Evolutionary conservation across 2,113 vertebrate genomes (phyloP), one percentile per base, ranked within the genome.

Genomic region (Actenoides lindsayi): DNA sequence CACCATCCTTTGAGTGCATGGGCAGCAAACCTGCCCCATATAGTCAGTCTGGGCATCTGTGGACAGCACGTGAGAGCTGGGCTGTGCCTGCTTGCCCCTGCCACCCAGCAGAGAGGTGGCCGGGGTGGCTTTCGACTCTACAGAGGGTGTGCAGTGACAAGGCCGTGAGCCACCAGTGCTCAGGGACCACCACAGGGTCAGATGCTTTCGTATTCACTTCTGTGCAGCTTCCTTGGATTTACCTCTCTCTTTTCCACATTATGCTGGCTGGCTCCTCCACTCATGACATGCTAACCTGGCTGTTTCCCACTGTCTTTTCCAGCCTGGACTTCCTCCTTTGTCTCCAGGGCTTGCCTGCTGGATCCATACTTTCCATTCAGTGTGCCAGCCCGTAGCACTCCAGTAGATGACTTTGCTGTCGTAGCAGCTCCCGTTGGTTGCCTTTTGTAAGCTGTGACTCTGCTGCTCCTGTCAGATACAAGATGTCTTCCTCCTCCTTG

Each of bases 111-210:
- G 70, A 54, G 53, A n/a, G 20, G 35, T 48, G 37, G 18, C 64
- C 9, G 16, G 24, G 7, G 25, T 85, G 82, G 27, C 53, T 60
- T 48, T 4, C 15, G 12, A n/a, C 59, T 20, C 77, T 51, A 35
- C 73, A 80, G 67, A 76, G 21, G 33, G 41, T 0, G 0, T 60
- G 41, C 14, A 39, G 35, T 0, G 0, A 28, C 24, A 25, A 44
- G 57, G 46, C n/a, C 3, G 0, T 71, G 59, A 67, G 19, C 20
- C 27, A 60, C 17, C 18, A 48, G 27, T 0, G 0, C 25, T 83
- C 20, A 3, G 11, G 33, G 56, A 23, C 13, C 2, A 2, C 23
- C 1, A 2, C 23, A 30, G 16, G 35, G 70, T 33, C 37, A 57
- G 41, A 60, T 5, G 2, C 39, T 28, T 35, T 59, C 69, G 54